Conservation (phyloP, 1,140 invertebrate genomes). For the Planococcus citri region DNA sequence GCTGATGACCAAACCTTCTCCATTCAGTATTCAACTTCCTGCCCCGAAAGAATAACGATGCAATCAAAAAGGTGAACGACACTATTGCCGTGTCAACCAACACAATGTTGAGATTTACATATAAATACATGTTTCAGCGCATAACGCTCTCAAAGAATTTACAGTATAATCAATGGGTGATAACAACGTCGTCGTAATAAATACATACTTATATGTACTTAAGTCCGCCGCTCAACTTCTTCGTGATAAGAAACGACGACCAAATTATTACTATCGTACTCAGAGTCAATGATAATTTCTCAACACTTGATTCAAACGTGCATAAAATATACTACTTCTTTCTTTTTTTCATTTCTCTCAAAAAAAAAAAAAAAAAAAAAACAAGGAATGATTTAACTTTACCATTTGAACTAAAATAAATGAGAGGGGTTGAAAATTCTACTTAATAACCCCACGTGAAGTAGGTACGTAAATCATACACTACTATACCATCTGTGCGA, state of each 20-base stretch:
- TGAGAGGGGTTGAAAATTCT: no score
- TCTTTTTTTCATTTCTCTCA: no score
- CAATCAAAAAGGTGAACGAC: background rate
- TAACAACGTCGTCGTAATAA: background rate
- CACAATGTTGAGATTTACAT: slow-evolving; percentile 3
- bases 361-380: no score
- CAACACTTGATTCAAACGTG: no score
- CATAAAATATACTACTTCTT: no score
- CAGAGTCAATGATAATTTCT: no score
- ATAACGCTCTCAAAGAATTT: background rate
- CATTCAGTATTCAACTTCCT: background rate
- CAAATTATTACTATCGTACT: background rate
- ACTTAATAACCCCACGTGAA: no score
- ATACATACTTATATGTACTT: background rate
- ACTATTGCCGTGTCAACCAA: background rate
- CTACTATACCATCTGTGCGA: no score
- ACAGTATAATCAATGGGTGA: background rate
- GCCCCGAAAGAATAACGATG: background rate
- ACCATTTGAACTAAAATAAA: no score
- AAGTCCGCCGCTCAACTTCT: background rate
- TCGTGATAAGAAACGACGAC: background rate
- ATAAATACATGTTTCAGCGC: background rate
- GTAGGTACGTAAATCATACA: no score
- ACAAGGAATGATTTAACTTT: no score
- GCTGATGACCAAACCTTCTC: background rate